These are phyloP conservation scores for Discoglossus pictus DNA, from an alignment of 2,797 vertebrate species.

Conservation along the genomic window DNA sequence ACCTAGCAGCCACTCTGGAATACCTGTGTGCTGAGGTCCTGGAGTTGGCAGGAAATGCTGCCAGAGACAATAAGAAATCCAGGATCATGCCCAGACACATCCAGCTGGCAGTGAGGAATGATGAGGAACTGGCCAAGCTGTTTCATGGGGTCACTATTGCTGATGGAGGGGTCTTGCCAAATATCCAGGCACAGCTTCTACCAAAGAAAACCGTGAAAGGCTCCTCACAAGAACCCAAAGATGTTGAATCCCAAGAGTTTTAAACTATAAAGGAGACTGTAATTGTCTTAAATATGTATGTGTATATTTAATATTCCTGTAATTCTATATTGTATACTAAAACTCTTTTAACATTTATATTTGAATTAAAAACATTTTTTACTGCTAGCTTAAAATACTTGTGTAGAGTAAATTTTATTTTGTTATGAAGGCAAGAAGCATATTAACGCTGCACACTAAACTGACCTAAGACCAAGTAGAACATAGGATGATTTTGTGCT, in stretches of 20 bases:
- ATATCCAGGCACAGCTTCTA: constrained; percentile 68
- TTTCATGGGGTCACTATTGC: constrained; percentile 69
- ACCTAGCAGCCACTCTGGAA: constrained; percentile 81
- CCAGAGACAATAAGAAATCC: constrained; percentile 72
- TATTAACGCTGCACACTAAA: too few species aligned
- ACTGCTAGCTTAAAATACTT: too few species aligned
- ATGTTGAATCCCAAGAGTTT: constrained; percentile 12
- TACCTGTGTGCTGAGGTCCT: constrained; percentile 86
- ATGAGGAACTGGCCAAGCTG: constrained; percentile 71
- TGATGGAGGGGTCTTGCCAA: constrained; percentile 74
- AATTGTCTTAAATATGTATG: too few species aligned
- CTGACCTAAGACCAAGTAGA: too few species aligned
- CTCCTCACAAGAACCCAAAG: constrained; percentile 6
- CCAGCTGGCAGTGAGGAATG: constrained; percentile 73
- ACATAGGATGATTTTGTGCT: too few species aligned
- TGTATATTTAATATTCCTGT: too few species aligned
- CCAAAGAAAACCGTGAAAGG: constrained; percentile 64
- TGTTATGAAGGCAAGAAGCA: too few species aligned
- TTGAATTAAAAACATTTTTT: too few species aligned
- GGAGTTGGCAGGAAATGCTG: constrained; percentile 85
- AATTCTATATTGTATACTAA: too few species aligned
- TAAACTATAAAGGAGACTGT: constrained; percentile 8
- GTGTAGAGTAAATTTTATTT: too few species aligned
- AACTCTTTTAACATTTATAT: too few species aligned
- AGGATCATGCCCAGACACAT: constrained; percentile 76